Conservation (phyloP, 2,113 vertebrate genomes). For the Pseudolaguvia tuberculata region DNA sequence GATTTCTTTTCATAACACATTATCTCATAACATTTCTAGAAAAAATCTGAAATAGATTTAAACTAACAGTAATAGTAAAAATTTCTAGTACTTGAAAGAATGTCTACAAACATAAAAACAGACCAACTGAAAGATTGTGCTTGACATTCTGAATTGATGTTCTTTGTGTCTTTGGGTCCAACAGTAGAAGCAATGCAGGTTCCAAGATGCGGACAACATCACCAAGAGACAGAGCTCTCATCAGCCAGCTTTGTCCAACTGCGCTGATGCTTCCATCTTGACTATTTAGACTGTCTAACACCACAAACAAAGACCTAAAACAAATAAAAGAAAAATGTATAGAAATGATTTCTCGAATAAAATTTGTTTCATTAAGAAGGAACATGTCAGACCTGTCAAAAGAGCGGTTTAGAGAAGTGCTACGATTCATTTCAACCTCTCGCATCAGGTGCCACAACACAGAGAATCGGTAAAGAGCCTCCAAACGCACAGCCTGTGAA, state of each 20-base stretch:
- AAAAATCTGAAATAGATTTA: neutral
- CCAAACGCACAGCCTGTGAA: slow-evolving; percentile 78
- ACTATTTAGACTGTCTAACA: slow-evolving; percentile 86
- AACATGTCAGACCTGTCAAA: slow-evolving; percentile 81
- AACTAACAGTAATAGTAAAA: neutral
- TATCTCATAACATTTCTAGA: neutral
- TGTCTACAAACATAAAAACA: slow-evolving; percentile 20
- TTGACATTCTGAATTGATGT: slow-evolving; percentile 80
- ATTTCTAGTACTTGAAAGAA: neutral
- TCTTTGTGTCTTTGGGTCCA: slow-evolving; percentile 88
- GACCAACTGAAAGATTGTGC: slow-evolving; percentile 76
- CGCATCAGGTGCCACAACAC: slow-evolving; percentile 95
- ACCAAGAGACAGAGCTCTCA: slow-evolving; percentile 83
- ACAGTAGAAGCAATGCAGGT: slow-evolving; percentile 85
- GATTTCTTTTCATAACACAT: neutral
- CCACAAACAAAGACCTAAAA: slow-evolving; percentile 89
- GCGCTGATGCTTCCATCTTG: slow-evolving; percentile 83
- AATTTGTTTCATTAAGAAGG: neutral
- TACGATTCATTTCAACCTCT: slow-evolving; percentile 84
- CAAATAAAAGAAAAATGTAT: slow-evolving; percentile 19
- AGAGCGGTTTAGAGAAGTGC: slow-evolving; percentile 83
- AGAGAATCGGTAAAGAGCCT: slow-evolving; percentile 89
- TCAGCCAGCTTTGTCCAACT: slow-evolving; percentile 88
- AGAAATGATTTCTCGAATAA: neutral
- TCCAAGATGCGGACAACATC: slow-evolving; percentile 92